Percentiles rank a stretch among this genome's conserved stretches.
These are phyloP conservation scores for Drosophila ezoana DNA, from an alignment of 2,888 invertebrate genomes.

Conservation along the genomic window DNA sequence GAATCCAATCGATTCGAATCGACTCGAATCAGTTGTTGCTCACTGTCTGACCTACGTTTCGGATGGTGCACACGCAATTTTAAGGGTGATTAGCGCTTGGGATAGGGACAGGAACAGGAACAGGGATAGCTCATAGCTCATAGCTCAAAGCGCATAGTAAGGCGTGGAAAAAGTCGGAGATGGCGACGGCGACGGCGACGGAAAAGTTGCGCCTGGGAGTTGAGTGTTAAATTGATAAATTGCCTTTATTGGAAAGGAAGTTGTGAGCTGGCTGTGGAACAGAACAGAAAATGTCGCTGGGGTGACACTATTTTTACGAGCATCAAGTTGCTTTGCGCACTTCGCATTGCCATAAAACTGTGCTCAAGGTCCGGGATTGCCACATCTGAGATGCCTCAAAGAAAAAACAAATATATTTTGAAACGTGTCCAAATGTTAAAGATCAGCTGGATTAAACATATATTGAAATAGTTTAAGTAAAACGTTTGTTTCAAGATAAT, in stretches of 20 bases:
- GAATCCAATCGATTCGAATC: constrained; percentile 7
- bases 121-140: neutral
- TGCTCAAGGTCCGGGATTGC: constrained; percentile 6
- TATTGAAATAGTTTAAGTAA: too few relatives aligned
- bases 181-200: neutral
- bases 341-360: constrained; percentile 35
- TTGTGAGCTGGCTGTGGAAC: constrained; percentile 51
- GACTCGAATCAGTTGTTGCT: constrained; percentile 40
- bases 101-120: constrained; percentile 18
- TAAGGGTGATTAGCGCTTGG: constrained; percentile 73
- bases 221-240: constrained; percentile 78
- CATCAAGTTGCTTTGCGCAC: constrained; percentile 47
- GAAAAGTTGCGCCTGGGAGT: constrained; percentile 49
- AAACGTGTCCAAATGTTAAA: too few relatives aligned
- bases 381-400: neutral
- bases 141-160: too few relatives aligned
- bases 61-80: constrained; percentile 69
- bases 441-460: too few relatives aligned
- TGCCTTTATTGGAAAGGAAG: constrained; percentile 77
- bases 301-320: constrained; percentile 53
- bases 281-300: constrained; percentile 11
- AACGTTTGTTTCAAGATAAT: too few relatives aligned
- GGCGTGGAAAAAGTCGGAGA: constrained; percentile 2
- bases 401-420: constrained; percentile 1
- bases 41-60: constrained; percentile 65